These are phyloP conservation scores for Tipula vernalis DNA, from an alignment of 2,888 invertebrate species.

Conservation along the genomic window DNA sequence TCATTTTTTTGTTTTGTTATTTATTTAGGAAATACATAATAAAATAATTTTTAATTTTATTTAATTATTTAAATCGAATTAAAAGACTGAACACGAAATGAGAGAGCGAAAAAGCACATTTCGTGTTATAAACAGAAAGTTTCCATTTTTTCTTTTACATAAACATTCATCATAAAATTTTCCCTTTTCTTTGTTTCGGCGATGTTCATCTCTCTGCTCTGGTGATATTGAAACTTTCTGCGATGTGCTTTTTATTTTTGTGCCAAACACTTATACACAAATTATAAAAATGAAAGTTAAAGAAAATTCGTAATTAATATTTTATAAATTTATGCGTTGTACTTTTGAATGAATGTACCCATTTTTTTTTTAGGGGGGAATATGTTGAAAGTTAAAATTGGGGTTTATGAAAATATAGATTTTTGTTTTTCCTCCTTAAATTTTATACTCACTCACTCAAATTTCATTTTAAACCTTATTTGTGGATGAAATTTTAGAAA, in stretches of 20 bases:
- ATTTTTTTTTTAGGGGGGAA: not conserved
- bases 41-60: not conserved
- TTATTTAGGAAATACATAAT: slow-evolving; percentile 4
- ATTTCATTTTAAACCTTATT: not conserved
- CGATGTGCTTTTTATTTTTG: not conserved
- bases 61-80: not conserved
- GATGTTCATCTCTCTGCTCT: not conserved
- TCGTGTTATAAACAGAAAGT: not conserved
- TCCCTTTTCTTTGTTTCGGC: not conserved
- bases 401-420: not conserved
- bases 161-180: not conserved
- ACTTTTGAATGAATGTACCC: not conserved
- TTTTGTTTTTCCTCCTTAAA: not conserved
- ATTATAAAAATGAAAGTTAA: not conserved
- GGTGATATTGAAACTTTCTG: not conserved
- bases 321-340: not conserved
- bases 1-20: not conserved
- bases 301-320: not conserved
- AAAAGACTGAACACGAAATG: not conserved
- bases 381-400: not conserved
- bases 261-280: not conserved
- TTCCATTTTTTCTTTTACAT: not conserved
- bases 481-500: not conserved
- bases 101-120: not conserved
- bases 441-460: not conserved